Evolutionary conservation across 1,140 invertebrate species (phyloP), one percentile per base, ranked within the genome.

Genomic region (Panagrolaimus sp.): DNA sequence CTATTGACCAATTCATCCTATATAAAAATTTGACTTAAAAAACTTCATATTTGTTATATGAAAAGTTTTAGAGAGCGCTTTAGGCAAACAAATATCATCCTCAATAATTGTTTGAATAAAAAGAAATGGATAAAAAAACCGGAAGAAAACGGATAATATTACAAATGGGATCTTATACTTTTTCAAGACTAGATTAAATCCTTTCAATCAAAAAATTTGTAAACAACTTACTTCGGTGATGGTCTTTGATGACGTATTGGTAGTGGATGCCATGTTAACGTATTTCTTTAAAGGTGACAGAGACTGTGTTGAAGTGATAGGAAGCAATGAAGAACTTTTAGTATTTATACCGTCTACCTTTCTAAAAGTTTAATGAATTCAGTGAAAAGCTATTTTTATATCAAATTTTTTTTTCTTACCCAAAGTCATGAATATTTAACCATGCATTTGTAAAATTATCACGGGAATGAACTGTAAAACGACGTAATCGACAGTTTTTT

Each of bases 401-500:
- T 43, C 1, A 9, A 27, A 43, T 27, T 8, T 42, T 23, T 44
- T 16, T 64, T 9, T 64, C 13, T 23, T 67, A 57, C 66, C 42
- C 9, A 44, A 57, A 67, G 53, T 66, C 47, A 48, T 66, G 44
- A 16, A 66, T 23, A 20, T 67, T 16, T 20, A 67, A 31, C 66
- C 66, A 67, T 23, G 66, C 66, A 42, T 27, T 67, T 25, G 66
- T 67, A 47, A 57, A 67, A 44, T 67, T 57, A 25, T 51, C 53
- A 11, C 66, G 9, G 1, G 66, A 57, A 57, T 67, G 66, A 44
- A 57, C 48, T 11, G 66, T 67, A 31, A 57, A 57, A 25, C 66
- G 46, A 31, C 66, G 66, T 42, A 46, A 46, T 46, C 47, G 44
- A 23, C 42, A 57, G 8, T 57, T 57, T 4, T 11, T 57, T 20